Conservation (phyloP, 2,797 vertebrate genomes). For the Halcyon chelicuti region DNA sequence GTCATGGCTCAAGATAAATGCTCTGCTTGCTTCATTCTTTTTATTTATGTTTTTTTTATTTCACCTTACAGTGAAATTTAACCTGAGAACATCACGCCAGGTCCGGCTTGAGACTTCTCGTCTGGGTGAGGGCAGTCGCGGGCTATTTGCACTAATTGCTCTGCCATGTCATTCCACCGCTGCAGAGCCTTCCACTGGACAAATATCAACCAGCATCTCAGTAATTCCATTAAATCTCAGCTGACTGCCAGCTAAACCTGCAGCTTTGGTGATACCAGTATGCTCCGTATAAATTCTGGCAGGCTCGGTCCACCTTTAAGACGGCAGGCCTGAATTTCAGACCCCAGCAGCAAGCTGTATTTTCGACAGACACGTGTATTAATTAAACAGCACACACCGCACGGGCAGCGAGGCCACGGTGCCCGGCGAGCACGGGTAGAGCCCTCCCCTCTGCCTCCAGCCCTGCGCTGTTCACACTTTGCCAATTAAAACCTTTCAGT, state of each 20-base stretch:
- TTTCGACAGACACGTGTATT: accelerated
- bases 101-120: neutral
- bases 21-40: neutral
- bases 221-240: neutral
- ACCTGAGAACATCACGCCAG: neutral
- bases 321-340: neutral
- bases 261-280: neutral
- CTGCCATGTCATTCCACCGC: neutral
- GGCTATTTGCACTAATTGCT: neutral
- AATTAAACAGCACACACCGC: neutral
- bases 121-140: accelerated
- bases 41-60: neutral
- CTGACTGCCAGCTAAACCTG: neutral
- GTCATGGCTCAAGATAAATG: accelerated
- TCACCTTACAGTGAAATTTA: neutral
- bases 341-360: neutral
- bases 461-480: accelerated
- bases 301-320: neutral
- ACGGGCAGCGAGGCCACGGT: accelerated
- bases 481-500: neutral
- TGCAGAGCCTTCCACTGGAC: neutral
- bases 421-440: neutral
- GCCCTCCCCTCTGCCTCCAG: neutral
- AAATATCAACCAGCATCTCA: neutral
- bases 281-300: neutral